These are phyloP conservation scores for Megamerina dolium DNA, from an alignment of 2,888 invertebrate species.

Conservation along the genomic window DNA sequence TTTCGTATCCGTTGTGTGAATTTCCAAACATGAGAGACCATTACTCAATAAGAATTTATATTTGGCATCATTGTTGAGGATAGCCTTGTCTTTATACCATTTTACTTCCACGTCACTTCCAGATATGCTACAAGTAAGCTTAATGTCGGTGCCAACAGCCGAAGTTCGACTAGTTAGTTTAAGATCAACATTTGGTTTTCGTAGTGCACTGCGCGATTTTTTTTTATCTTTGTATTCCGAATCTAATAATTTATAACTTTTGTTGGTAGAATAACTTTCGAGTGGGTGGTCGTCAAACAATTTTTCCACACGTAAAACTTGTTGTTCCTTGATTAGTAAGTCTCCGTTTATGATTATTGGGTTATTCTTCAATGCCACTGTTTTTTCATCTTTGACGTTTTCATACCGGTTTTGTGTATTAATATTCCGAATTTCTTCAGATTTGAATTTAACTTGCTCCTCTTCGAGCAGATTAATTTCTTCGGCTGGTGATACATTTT, in stretches of 20 bases:
- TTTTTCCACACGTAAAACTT: no score
- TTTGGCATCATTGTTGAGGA: slow-evolving; percentile 43
- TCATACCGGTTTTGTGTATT: no score
- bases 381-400: no score
- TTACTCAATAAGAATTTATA: slow-evolving; percentile 54
- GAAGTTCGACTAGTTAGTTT: slow-evolving; percentile 70
- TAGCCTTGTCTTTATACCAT: slow-evolving; percentile 69
- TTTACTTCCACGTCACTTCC: slow-evolving; percentile 63
- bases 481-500: no score
- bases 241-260: slow-evolving; percentile 25
- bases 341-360: no score
- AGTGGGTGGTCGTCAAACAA: no score
- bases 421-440: no score
- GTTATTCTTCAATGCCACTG: no score
- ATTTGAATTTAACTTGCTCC: no score
- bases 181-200: slow-evolving; percentile 50
- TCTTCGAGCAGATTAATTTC: no score
- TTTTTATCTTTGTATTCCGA: slow-evolving; percentile 33
- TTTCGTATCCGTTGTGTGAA: slow-evolving; percentile 58
- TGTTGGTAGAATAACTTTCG: no score
- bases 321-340: no score
- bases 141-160: slow-evolving; percentile 66
- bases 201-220: slow-evolving; percentile 35
- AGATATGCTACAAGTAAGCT: slow-evolving; percentile 71
- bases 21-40: slow-evolving; percentile 61